Percentiles rank a stretch among this genome's conserved stretches.
Conservation (phyloP, 2,888 invertebrate genomes). For the Diarsia dahlii region DNA sequence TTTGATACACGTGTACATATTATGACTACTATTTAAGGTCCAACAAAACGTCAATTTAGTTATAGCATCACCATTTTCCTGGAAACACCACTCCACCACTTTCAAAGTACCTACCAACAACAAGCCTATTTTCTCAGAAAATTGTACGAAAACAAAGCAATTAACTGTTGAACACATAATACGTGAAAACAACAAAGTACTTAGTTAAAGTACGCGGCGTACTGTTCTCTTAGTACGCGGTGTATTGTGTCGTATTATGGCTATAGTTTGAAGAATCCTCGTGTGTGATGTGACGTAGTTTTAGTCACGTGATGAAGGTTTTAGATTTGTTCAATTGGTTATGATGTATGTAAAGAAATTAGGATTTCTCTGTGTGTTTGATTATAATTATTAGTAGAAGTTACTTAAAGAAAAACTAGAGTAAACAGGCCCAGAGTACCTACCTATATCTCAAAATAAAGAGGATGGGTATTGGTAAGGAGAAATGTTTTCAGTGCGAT, state of each 20-base stretch:
- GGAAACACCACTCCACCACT: slow-evolving; percentile 22
- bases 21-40: neutral
- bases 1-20: too few relatives aligned
- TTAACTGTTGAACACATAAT: slow-evolving; percentile 2
- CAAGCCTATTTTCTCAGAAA: slow-evolving; percentile 22
- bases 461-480: too few relatives aligned
- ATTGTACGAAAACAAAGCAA: slow-evolving; percentile 6
- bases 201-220: slow-evolving; percentile 20
- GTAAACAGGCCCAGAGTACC: too few relatives aligned
- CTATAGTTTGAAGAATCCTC: slow-evolving; percentile 30
- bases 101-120: slow-evolving; percentile 3
- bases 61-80: neutral
- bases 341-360: neutral
- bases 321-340: neutral
- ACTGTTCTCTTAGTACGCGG: slow-evolving; percentile 1
- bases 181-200: slow-evolving; percentile 34
- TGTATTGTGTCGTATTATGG: slow-evolving; percentile 8
- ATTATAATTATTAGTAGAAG: too few relatives aligned
- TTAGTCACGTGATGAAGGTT: slow-evolving; percentile 37
- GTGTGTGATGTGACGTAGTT: slow-evolving; percentile 22
- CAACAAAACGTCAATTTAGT: neutral
- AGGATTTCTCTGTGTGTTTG: neutral
- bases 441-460: too few relatives aligned
- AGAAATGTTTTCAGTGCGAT: too few relatives aligned
- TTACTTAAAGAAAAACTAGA: too few relatives aligned